Evolutionary conservation across 1,140 invertebrate species (phyloP).

Genomic region (Pristionchus pacificus): DNA sequence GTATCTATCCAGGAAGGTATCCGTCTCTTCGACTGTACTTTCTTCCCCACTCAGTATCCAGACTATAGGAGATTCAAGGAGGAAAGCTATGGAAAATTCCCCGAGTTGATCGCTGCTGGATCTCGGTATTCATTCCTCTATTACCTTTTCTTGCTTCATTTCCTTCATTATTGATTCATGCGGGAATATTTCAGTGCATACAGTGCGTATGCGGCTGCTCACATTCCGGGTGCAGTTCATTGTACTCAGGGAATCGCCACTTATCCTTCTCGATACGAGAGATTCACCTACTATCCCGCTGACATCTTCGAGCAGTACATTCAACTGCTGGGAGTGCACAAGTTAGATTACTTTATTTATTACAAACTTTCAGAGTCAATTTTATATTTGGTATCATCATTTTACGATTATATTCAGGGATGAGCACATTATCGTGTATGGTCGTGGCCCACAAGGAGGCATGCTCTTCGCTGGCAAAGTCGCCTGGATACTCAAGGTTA

Average conservation of each 20-base stretch:
- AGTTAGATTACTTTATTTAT: constrained; percentile 1
- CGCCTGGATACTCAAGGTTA: constrained; percentile 37
- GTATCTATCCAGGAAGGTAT: neutral
- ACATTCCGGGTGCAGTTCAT: constrained; percentile 36
- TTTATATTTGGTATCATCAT: too few species aligned
- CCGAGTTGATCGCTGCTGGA: constrained; percentile 14
- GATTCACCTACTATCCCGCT: constrained; percentile 32
- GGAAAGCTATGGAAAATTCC: constrained; percentile 32
- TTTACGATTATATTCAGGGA: constrained; percentile 1
- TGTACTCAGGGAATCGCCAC: constrained; percentile 28
- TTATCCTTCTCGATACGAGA: constrained; percentile 29
- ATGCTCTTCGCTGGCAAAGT: constrained; percentile 37
- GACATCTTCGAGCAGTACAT: constrained; percentile 36
- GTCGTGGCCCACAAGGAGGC: constrained; percentile 29
- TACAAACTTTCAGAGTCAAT: too few species aligned
- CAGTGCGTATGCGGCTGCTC: constrained; percentile 19
- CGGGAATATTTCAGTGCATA: constrained; percentile 12
- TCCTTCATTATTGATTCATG: neutral
- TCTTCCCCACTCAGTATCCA: neutral
- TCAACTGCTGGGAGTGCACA: constrained; percentile 32
- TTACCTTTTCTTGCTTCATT: constrained; percentile 14
- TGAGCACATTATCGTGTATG: constrained; percentile 37
- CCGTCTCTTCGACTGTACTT: neutral
- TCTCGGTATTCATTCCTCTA: constrained; percentile 9
- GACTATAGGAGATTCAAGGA: neutral